Percentiles rank a stretch among this genome's conserved stretches.
Evolutionary conservation across 2,797 vertebrate species (phyloP).

Genomic region (Micropoecilia bifurca): DNA sequence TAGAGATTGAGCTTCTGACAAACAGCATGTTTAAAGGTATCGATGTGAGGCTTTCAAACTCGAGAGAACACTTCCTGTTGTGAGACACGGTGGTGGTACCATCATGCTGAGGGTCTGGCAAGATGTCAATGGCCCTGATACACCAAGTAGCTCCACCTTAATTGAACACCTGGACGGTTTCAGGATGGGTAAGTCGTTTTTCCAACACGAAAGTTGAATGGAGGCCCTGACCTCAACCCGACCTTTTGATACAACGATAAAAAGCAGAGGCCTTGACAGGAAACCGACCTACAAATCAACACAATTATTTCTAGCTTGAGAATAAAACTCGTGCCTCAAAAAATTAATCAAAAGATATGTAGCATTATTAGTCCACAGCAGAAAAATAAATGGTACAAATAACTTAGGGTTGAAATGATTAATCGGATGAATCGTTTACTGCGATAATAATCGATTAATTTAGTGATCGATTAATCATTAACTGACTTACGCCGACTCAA

Average conservation of each 20-base stretch:
- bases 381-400: neutral
- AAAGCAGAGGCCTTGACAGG: neutral
- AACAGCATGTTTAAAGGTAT: neutral
- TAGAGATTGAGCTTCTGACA: neutral
- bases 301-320: neutral
- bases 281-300: neutral
- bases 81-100: neutral
- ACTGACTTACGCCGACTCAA: too few species aligned
- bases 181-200: neutral
- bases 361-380: neutral
- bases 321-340: neutral
- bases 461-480: too few species aligned
- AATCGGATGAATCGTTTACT: too few species aligned
- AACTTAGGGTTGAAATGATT: neutral
- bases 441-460: too few species aligned
- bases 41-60: neutral
- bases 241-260: neutral
- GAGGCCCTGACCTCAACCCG: neutral
- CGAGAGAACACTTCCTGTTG: neutral
- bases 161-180: neutral
- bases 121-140: neutral
- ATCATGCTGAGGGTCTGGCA: neutral
- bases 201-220: neutral
- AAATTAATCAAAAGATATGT: neutral
- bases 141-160: neutral